Percentiles rank a stretch among this genome's conserved stretches.
Evolutionary conservation across 2,113 vertebrate genomes (phyloP).

Genomic region (Axis porcinus): DNA sequence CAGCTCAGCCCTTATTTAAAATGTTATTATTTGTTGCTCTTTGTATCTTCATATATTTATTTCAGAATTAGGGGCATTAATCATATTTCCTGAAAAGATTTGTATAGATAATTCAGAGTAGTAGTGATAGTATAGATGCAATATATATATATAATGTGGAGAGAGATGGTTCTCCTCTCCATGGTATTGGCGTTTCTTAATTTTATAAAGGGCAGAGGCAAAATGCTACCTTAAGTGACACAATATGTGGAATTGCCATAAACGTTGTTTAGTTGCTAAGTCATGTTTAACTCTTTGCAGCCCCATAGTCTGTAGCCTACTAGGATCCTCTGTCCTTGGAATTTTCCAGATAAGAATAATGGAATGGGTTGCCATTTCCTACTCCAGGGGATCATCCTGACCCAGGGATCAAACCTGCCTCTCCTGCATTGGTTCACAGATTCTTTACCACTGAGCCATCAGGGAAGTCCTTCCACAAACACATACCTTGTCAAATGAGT

Average conservation of each 20-base stretch:
- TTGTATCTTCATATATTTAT: neutral
- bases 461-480: neutral
- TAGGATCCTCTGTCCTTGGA: neutral
- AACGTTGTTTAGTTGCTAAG: neutral
- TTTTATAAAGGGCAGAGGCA: constrained; percentile 32
- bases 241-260: constrained; percentile 32
- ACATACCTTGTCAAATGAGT: constrained; percentile 52
- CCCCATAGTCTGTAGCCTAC: neutral
- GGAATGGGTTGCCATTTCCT: neutral
- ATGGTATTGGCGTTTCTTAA: neutral
- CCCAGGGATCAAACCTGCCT: neutral
- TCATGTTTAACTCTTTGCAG: neutral
- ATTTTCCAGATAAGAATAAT: neutral
- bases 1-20: neutral
- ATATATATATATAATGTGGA: neutral
- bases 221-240: constrained; percentile 45
- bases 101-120: neutral
- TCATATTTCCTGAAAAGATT: neutral
- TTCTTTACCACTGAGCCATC: neutral
- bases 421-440: neutral
- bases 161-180: neutral
- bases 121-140: neutral
- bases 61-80: neutral
- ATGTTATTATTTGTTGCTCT: neutral
- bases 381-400: neutral